Evolutionary conservation across 2,888 invertebrate species (phyloP).

Genomic region (Polia nebulosa): DNA sequence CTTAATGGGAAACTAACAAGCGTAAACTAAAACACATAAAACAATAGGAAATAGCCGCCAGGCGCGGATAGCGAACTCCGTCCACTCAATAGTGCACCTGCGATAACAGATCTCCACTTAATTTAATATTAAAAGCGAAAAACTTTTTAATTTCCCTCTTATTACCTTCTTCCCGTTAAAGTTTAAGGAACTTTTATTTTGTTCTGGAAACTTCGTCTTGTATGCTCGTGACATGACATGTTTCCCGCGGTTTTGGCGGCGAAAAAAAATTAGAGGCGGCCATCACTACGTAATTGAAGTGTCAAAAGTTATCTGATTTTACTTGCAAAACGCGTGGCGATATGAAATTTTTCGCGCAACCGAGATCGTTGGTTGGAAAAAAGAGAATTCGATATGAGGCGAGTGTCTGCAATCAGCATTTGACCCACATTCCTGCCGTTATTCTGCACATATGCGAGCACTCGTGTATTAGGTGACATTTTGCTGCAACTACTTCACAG

Average conservation of each 20-base stretch:
- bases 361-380: constrained; percentile 86
- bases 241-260: constrained; percentile 77
- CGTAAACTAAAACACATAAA: constrained; percentile 84
- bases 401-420: constrained; percentile 88
- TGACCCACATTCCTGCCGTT: constrained; percentile 86
- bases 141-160: constrained; percentile 85
- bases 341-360: constrained; percentile 89
- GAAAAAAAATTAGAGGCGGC: constrained; percentile 85
- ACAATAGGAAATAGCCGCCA: constrained; percentile 74
- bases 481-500: constrained; percentile 61
- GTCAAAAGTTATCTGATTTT: constrained; percentile 91
- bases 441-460: constrained; percentile 79
- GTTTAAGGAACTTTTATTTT: constrained; percentile 83
- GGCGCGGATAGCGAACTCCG: constrained; percentile 66
- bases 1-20: constrained; percentile 84
- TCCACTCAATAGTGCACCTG: constrained; percentile 77
- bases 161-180: constrained; percentile 78
- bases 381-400: constrained; percentile 90
- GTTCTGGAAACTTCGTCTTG: constrained; percentile 83
- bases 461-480: constrained; percentile 72
- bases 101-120: constrained; percentile 75
- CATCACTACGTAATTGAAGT: constrained; percentile 90
- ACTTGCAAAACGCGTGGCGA: constrained; percentile 90
- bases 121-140: constrained; percentile 82
- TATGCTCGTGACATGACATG: constrained; percentile 87